Percentiles rank a stretch among this genome's conserved stretches.
Evolutionary conservation across 2,888 invertebrate species (phyloP).

Genomic region (Drosophila nigricruria): DNA sequence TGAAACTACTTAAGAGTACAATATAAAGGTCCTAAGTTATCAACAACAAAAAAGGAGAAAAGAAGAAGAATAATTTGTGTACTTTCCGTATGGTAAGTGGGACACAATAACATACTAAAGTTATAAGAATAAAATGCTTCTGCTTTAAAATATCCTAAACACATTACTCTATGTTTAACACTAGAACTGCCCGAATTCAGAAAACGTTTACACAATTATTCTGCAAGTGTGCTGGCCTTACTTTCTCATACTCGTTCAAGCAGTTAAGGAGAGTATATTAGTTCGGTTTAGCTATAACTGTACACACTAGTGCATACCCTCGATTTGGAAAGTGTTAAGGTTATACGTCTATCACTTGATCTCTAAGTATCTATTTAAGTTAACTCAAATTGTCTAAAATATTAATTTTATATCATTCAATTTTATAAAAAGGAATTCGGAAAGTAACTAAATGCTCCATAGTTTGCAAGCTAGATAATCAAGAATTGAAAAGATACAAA

Average conservation of each 20-base stretch:
- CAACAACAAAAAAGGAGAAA: not conserved
- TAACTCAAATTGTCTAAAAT: too few species aligned
- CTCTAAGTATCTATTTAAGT: too few species aligned
- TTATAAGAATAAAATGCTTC: constrained; percentile 16
- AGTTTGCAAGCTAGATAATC: too few species aligned
- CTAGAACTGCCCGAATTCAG: constrained; percentile 15
- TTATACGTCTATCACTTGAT: too few species aligned
- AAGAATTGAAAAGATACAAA: too few species aligned
- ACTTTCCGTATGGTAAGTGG: constrained; percentile 11
- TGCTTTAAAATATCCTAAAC: constrained; percentile 34
- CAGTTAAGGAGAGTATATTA: not conserved
- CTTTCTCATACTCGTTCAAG: not conserved
- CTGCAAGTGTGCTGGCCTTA: not conserved
- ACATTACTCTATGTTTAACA: constrained; percentile 35
- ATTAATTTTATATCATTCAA: too few species aligned
- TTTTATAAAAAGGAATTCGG: too few species aligned
- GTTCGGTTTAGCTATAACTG: not conserved
- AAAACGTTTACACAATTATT: constrained; percentile 14
- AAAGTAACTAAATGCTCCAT: too few species aligned
- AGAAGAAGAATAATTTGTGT: not conserved
- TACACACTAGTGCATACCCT: too few species aligned
- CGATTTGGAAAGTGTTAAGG: not conserved
- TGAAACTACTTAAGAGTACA: constrained; percentile 14
- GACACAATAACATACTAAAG: constrained; percentile 21
- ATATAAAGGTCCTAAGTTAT: constrained; percentile 18